Conservation (phyloP, 2,113 vertebrate species). For the Pollachius pollachius region DNA sequence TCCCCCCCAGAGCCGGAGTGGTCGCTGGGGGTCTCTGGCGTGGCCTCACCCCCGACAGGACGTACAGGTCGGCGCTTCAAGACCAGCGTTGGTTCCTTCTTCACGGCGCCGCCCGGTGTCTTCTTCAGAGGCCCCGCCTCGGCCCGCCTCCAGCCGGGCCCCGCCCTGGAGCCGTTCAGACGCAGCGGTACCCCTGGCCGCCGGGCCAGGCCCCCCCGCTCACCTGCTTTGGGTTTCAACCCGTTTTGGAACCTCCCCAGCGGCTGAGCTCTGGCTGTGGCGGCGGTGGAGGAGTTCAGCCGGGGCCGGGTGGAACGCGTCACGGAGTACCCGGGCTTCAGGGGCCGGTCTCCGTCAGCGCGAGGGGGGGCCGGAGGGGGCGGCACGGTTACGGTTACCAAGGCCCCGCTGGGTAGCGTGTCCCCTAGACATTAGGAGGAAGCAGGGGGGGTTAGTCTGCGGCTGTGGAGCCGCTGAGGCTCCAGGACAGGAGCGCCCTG, state of each 20-base stretch:
- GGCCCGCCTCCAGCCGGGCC: constrained; percentile 4
- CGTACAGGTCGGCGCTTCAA: background rate
- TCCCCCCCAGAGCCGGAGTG: background rate
- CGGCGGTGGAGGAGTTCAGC: constrained; percentile 1
- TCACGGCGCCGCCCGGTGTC: background rate
- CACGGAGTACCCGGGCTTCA: background rate
- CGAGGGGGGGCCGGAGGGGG: constrained; percentile 20
- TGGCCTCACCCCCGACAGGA: background rate
- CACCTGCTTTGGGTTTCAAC: constrained; percentile 15
- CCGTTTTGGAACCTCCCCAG: constrained; percentile 21
- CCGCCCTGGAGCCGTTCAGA: constrained; percentile 44
- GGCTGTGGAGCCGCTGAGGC: background rate
- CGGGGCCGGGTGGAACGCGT: background rate
- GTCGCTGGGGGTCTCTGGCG: background rate
- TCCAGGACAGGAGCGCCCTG: too few relatives aligned
- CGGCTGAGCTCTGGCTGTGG: constrained; percentile 32
- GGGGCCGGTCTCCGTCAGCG: constrained; percentile 3
- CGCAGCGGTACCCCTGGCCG: constrained; percentile 21
- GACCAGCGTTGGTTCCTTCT: background rate
- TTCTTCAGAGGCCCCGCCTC: constrained; percentile 28
- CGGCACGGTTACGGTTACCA: constrained; percentile 24
- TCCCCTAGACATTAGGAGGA: constrained; percentile 54
- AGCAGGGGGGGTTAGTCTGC: constrained; percentile 36
- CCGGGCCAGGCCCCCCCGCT: constrained; percentile 12
- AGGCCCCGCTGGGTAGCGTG: constrained; percentile 19